Percentiles rank a stretch among this genome's conserved stretches.
phyloP scores from a whole-genome alignment of 2,797 vertebrate species.

The Periophthalmus magnuspinnatus region DNA sequence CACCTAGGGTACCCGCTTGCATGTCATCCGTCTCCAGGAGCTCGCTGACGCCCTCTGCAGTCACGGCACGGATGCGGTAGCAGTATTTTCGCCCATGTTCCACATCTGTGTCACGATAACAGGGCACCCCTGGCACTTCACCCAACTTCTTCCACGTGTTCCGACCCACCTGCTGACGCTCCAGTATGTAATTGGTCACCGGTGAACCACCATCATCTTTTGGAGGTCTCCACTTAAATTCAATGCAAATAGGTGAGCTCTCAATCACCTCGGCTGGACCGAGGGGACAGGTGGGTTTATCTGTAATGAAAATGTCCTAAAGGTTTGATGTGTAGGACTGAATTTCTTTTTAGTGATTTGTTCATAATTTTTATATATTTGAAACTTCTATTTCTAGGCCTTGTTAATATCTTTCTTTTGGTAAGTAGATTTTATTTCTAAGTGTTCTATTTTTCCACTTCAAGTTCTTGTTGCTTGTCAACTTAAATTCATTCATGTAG shows the following conservation, averaged over 20 bases:
- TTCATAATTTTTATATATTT: no score
- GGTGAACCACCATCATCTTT: constrained; percentile 84
- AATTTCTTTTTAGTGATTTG: no score
- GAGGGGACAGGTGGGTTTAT: constrained; percentile 83
- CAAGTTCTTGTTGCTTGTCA: neutral
- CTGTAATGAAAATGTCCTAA: constrained; percentile 63
- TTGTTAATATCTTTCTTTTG: no score
- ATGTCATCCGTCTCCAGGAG: constrained; percentile 83
- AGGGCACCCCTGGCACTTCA: constrained; percentile 66
- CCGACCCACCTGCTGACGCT: constrained; percentile 82
- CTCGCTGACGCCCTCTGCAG: constrained; percentile 79
- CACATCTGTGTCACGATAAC: constrained; percentile 75
- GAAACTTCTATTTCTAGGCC: no score
- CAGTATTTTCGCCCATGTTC: constrained; percentile 82
- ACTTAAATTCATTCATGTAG: neutral
- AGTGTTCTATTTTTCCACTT: no score
- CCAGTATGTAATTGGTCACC: constrained; percentile 79
- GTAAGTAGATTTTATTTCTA: no score
- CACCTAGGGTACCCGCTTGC: constrained; percentile 82
- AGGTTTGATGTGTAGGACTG: neutral
- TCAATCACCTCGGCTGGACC: constrained; percentile 83
- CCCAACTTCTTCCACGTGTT: constrained; percentile 84
- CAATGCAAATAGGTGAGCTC: constrained; percentile 67
- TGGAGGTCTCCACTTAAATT: constrained; percentile 84
- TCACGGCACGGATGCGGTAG: constrained; percentile 84